Evolutionary conservation across 1,140 invertebrate genomes (phyloP), one percentile per base, ranked within the genome.

Genomic region (Heliconius hermathena): DNA sequence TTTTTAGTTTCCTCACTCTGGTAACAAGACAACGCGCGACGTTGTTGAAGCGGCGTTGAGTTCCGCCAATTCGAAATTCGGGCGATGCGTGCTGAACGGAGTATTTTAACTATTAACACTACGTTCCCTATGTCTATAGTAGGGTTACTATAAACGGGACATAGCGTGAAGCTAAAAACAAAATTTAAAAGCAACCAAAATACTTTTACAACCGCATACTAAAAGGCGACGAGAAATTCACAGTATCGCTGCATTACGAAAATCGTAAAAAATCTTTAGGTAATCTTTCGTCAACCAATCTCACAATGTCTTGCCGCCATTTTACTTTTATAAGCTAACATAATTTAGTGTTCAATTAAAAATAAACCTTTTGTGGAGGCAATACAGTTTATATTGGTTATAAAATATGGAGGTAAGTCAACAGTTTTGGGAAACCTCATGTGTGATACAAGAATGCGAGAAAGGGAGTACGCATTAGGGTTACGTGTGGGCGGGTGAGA

Each of bases 401-500:
- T 4, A n/a, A 16, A 16, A 29, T 29, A 26, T 66, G 8, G 11
- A 60, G 54, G 54, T 11, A 60, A 60, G 54, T 66, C 60, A 66
- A 66, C 60, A 29, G 11, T 66, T 66, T 66, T 66, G n/a, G 26
- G 26, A 66, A 66, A 66, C 60, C 60, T 66, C 78, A 82, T 83
- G 80, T 87, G 80, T 81, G 83, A 82, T 84, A 80, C 73, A 83
- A 84, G 83, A 82, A 84, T 83, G 75, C 83, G 83, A 79, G 81
- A 75, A 79, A 81, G 86, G 82, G 83, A 80, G 72, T 78, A 82
- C 73, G 74, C 71, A 75, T 82, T 82, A 81, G 84, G 86, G 83
- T 80, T 80, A 80, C 52, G 54, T 82, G 84, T 85, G 86, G 88
- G 88, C 84, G 88, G 83, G 82, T 84, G 74, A 82, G 80, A 82